Conservation (phyloP, 2,888 invertebrate genomes). For the Drosophila putrida region DNA sequence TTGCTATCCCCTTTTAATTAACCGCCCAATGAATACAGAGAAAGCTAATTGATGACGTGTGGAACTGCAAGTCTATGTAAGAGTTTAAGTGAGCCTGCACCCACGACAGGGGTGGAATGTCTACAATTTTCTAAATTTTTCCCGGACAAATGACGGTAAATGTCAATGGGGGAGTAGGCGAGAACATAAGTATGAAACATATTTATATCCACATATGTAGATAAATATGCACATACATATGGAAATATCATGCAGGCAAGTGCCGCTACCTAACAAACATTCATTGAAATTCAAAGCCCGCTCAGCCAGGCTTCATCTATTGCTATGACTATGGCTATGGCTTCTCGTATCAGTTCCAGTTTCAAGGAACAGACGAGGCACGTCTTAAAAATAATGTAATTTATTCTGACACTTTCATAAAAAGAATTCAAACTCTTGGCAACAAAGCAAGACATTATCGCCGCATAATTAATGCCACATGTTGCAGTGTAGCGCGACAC, state of each 20-base stretch:
- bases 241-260: conserved; percentile 14
- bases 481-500: conserved; percentile 60
- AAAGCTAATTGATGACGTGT: conserved; percentile 69
- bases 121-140: not conserved
- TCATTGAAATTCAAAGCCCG: conserved; percentile 61
- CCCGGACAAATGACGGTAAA: conserved; percentile 38
- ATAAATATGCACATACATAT: conserved; percentile 6
- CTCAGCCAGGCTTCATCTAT: not conserved
- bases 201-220: conserved; percentile 24
- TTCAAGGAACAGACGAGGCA: conserved; percentile 31
- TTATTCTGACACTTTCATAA: conserved; percentile 82
- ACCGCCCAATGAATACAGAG: conserved; percentile 63
- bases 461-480: conserved; percentile 81
- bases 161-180: conserved; percentile 42
- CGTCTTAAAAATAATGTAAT: conserved; percentile 74
- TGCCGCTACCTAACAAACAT: conserved; percentile 34
- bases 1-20: conserved; percentile 31
- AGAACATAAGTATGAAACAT: conserved; percentile 38
- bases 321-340: not conserved
- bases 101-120: conserved; percentile 28
- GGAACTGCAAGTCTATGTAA: conserved; percentile 54
- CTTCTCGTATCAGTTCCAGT: conserved; percentile 45
- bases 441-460: conserved; percentile 79
- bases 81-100: conserved; percentile 70
- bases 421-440: conserved; percentile 66